A percentile compares a stretch with the other conserved stretches of the same genome.
Conservation (phyloP, 2,888 invertebrate species). For the Papilio elwesi region DNA sequence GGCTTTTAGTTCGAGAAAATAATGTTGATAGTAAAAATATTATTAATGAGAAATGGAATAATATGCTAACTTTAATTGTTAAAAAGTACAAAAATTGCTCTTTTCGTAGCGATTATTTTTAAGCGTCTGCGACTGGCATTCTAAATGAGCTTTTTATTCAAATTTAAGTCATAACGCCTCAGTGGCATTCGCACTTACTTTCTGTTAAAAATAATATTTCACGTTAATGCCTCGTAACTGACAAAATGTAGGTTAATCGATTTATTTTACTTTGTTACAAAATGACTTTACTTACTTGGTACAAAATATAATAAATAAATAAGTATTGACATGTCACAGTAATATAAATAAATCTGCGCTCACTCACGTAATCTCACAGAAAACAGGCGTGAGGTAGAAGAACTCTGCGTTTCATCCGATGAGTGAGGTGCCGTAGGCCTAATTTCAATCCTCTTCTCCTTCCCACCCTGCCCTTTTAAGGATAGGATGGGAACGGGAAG, state of each 20-base stretch:
- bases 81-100: constrained; percentile 33
- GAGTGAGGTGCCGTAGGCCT: too few relatives aligned
- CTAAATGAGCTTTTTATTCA: constrained; percentile 39
- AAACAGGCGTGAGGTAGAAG: too few relatives aligned
- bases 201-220: constrained; percentile 32
- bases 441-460: too few relatives aligned
- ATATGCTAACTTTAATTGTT: constrained; percentile 33
- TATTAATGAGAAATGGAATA: background rate
- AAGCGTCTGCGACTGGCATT: constrained; percentile 39
- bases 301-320: too few relatives aligned
- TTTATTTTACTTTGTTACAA: constrained; percentile 4
- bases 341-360: too few relatives aligned
- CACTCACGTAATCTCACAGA: too few relatives aligned
- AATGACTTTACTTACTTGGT: background rate
- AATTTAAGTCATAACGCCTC: constrained; percentile 37
- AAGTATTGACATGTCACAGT: too few relatives aligned
- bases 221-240: constrained; percentile 6
- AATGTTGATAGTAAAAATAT: constrained; percentile 1
- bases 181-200: constrained; percentile 39
- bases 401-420: too few relatives aligned
- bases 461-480: too few relatives aligned
- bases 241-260: constrained; percentile 17
- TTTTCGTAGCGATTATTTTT: constrained; percentile 36
- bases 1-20: too few relatives aligned
- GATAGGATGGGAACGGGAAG: too few relatives aligned